Base-by-base conservation (phyloP, 92 coral and sea anemone species). In the Epizoanthus rinbou region DNA sequence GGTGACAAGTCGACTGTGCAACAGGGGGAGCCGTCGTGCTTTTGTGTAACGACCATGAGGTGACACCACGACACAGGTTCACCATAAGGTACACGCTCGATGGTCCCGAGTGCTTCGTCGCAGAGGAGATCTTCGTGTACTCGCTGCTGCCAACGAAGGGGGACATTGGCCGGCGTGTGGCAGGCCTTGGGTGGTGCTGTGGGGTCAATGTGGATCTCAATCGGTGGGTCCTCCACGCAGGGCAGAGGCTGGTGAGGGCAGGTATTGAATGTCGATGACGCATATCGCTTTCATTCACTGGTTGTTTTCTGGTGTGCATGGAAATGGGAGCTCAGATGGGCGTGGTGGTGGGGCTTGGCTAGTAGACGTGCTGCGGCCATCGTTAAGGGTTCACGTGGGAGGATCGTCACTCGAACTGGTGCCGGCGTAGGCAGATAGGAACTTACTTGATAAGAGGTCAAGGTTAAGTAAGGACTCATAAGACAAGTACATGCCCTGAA, bases 21-120 rank as follows among this genome's bases (percentile, higher is more conserved):
- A 31, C 88, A 86, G 17, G 92, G 92, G 65, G 92, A 80, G 0
- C 92, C 92, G 54, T 89, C 92, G 60, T 89, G 92, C 33, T 89
- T 89, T 45, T 87, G 79, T 0, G 84, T 85, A 66, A 86, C 58
- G 6, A 89, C 92, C 92, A 89, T 89, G 47, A 87, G 73, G 60
- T 86, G 89, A 80, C 92, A 89, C 92, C 92, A 89, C 64, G 87
- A 81, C 5, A 89, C 92, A 6, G 92, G 92, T 22, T 89, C 89
- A 64, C 89, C 89, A 54, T 89, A 86, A 0, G 73, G 80, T 1
- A 84, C 87, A 37, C 87, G 80, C 60, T 86, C 86, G 22, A 86
- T 86, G 22, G 80, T 86, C 4, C 89, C 81, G 35, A 86, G 89
- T 4, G 85, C 89, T 62, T 86, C 86, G 50, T 86, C 86, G 15